Base-by-base conservation (phyloP, 2,797 vertebrate genomes). In the Microctenopoma steveboyesi region DNA sequence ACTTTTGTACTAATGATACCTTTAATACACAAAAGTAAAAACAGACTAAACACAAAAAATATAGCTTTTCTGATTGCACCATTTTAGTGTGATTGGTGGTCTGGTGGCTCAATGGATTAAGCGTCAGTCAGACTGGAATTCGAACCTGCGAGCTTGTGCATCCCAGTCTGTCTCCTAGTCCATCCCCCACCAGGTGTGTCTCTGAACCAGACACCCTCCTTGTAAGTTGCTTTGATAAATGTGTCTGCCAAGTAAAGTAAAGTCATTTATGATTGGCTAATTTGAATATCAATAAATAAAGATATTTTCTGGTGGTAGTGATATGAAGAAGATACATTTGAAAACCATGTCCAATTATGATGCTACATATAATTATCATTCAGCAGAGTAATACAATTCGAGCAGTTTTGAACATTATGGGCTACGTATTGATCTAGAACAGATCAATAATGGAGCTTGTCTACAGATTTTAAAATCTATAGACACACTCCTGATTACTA, bases 401-500 rank as follows among this genome's bases (percentile, higher is more conserved):
- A 67, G 45, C 3, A 59, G 30, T 48, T 59, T 59, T 50, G 27
- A 55, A 47, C 2, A 7, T 50, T 56, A 42, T 64, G 64, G 53
- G 58, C 49, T 18, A 18, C 18, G 18, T 18, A 18, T 18, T 18
- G 18, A 18, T 18, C 18, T 18, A 18, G 18, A 18, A 18, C 18
- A 18, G 18, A 18, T 18, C 18, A 18, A 18, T 18, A 18, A 18
- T 18, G 18, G 18, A 18, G 18, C 18, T 18, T 18, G 18, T 18
- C 18, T 18, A 18, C 46, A 49, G 67, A 74, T 18, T n/a, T 8
- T 16, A 3, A 42, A 43, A 59, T 55, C 68, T 53, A 25, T 12
- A 13, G 54, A 63, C 18, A 25, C 51, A 67, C 18, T 7, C 4
- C 18, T 18, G 18, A 18, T 18, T 18, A 18, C 18, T 18, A 18